Evolutionary conservation across 2,113 vertebrate species (phyloP).

Genomic region (Lagopus leucura): DNA sequence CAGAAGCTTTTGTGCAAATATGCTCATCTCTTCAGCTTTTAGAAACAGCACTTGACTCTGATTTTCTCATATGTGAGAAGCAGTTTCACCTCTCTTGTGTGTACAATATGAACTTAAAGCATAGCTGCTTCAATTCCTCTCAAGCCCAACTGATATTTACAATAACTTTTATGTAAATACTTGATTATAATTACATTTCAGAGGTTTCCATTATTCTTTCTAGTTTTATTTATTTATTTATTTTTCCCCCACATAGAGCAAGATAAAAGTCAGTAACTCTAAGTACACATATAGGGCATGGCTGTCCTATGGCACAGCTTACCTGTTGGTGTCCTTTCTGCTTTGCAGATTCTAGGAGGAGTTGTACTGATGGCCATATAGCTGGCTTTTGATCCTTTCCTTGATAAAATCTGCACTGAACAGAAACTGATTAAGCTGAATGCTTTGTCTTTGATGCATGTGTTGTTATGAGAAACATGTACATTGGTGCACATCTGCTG

Average conservation of each 20-base stretch:
- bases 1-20: not conserved
- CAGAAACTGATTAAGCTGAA: slow-evolving; percentile 17
- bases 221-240: not conserved
- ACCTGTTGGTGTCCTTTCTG: not conserved
- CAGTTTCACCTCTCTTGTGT: not conserved
- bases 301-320: not conserved
- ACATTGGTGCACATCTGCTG: not conserved
- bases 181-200: not conserved
- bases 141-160: not conserved
- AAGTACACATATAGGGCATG: not conserved
- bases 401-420: not conserved
- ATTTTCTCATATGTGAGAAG: not conserved
- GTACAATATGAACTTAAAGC: not conserved
- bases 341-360: not conserved
- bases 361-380: not conserved
- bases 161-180: slow-evolving; percentile 21
- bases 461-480: slow-evolving; percentile 18
- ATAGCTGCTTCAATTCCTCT: not conserved
- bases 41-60: not conserved
- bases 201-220: not conserved
- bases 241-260: not conserved
- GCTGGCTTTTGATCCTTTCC: not conserved
- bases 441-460: not conserved
- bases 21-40: not conserved
- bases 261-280: not conserved